Base-by-base conservation (phyloP, 1,140 invertebrate species). In the Nixonia krombeini region DNA sequence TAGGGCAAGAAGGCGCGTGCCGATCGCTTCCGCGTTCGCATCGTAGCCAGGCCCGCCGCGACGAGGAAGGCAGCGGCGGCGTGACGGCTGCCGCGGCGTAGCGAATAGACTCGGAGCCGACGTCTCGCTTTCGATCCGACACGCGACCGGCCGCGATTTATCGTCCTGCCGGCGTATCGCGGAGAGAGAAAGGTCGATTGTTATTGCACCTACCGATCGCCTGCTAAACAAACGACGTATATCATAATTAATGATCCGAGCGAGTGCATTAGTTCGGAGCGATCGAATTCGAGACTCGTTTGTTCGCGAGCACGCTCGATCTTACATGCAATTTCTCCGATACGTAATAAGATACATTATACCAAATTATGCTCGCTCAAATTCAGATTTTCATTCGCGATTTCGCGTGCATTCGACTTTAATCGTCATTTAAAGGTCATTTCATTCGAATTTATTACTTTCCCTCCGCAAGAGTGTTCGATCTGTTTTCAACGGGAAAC, bases 21-120 rank as follows among this genome's bases (percentile, higher is more conserved):
- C 73, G 59, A 79, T 76, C 67, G 76, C 76, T 80, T 81, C 79
- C 79, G 79, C 75, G 67, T 80, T 79, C 78, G 65, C 75, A 66
- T 68, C 72, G 61, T 78, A 78, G 78, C 75, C 77, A 74, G 69
- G 51, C 52, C 44, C 9, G 41, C 46, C 55, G 56, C 53, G 46
- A 26, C 49, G n/a, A 66, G 67, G 68, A 72, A 72, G 29, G 52
- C 42, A 31, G 28, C 33, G 40, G 37, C 16, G n/a, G n/a, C n/a
- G n/a, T n/a, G n/a, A n/a, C 21, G 25, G 41, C 38, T 33, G 29
- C 9, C 28, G 21, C 33, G 29, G 45, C 45, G 8, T 12, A 47
- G n/a, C 31, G 16, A 1, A 47, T 35, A 16, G n/a, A 35, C 41
- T 35, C 29, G 4, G 23, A 25, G 28, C 26, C 10, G 41, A 15